These are phyloP conservation scores for Laticauda laticaudata DNA, from an alignment of 2,113 vertebrate genomes.

Conservation along the genomic window DNA sequence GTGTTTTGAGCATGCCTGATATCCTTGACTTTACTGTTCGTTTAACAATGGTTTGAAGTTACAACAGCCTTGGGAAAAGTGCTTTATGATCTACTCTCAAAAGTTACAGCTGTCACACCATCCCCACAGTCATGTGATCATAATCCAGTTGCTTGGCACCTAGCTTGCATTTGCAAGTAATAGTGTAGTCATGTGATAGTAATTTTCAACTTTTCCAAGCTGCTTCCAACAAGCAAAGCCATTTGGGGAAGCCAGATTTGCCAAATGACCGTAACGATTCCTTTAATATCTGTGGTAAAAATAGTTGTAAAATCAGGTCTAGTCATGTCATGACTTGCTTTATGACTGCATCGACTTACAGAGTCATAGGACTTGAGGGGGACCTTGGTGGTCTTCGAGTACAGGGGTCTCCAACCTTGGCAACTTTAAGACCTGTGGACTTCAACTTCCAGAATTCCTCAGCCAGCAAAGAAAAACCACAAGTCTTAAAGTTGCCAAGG, in stretches of 20 bases:
- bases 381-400: background rate
- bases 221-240: background rate
- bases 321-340: background rate
- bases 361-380: background rate
- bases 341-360: background rate
- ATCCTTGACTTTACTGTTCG: background rate
- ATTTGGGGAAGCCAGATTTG: background rate
- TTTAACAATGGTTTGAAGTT: background rate
- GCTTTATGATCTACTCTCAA: background rate
- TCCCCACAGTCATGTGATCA: background rate
- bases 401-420: too few species aligned
- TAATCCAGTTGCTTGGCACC: background rate
- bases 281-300: background rate
- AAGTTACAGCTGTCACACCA: background rate
- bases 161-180: background rate
- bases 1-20: background rate
- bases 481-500: too few species aligned
- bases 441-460: too few species aligned
- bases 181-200: background rate
- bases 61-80: background rate
- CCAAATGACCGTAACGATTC: background rate
- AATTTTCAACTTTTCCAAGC: background rate
- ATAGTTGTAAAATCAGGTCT: background rate
- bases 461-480: too few species aligned
- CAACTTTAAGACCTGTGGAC: too few species aligned